A percentile compares a stretch with the other conserved stretches of the same genome.
phyloP scores from a whole-genome alignment of 37 sponge, comb jelly and placozoan genomes.

The Beroe ovata region DNA sequence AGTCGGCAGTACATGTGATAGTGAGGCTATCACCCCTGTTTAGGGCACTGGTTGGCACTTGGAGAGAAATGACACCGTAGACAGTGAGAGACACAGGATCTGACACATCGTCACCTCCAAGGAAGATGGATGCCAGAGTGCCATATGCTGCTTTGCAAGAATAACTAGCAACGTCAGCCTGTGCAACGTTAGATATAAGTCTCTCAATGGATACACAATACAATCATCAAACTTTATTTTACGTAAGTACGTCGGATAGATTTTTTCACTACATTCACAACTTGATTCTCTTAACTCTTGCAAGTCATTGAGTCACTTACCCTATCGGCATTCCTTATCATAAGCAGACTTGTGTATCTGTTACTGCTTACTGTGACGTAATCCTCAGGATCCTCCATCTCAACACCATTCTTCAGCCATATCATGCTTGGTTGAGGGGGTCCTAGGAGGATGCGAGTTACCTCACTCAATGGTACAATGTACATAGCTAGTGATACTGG shows the following conservation, averaged over 20 bases:
- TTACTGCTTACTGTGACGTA: slow-evolving; percentile 20
- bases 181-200: too few species aligned
- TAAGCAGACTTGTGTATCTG: slow-evolving; percentile 2
- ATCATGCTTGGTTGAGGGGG: slow-evolving; percentile 46
- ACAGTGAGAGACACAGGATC: background rate
- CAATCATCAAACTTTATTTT: too few species aligned
- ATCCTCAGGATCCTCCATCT: background rate
- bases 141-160: slow-evolving; percentile 11
- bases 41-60: background rate
- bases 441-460: background rate
- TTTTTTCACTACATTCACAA: too few species aligned
- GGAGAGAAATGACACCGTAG: slow-evolving; percentile 26
- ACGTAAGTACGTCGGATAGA: too few species aligned
- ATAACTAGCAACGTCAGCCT: background rate
- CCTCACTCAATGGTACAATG: too few species aligned
- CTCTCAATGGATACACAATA: too few species aligned
- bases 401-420: slow-evolving; percentile 19
- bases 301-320: too few species aligned
- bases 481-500: background rate
- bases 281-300: too few species aligned
- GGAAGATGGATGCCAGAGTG: background rate
- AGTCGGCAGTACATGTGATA: slow-evolving; percentile 59
- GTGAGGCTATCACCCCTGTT: slow-evolving; percentile 21
- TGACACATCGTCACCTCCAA: slow-evolving; percentile 6
- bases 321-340: slow-evolving; percentile 1